Percentiles rank a stretch among this genome's conserved stretches.
These are phyloP conservation scores for Protobothrops mucrosquamatus DNA, from an alignment of 2,113 vertebrate genomes.

Conservation along the genomic window DNA sequence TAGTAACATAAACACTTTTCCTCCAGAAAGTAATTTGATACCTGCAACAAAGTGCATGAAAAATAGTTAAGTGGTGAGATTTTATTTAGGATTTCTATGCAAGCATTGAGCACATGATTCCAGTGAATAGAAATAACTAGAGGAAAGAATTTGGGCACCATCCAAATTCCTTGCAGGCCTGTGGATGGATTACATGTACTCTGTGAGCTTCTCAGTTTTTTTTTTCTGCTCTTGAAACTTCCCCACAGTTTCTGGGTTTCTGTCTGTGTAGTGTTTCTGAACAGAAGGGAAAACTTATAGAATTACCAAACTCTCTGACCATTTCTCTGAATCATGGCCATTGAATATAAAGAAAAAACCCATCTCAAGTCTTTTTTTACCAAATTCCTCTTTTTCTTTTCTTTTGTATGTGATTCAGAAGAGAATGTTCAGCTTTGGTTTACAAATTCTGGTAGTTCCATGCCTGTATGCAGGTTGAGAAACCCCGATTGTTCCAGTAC, in stretches of 20 bases:
- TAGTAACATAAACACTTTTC: not conserved
- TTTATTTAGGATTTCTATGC: not conserved
- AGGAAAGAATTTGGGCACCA: not conserved
- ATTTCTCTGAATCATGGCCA: not conserved
- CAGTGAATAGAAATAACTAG: not conserved
- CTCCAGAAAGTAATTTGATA: slow-evolving; percentile 34
- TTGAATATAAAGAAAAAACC: not conserved
- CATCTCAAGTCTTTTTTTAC: not conserved
- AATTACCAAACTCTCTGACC: not conserved
- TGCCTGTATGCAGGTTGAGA: slow-evolving; percentile 78
- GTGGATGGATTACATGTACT: not conserved
- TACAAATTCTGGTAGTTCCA: slow-evolving; percentile 82
- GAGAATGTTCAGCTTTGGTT: slow-evolving; percentile 75
- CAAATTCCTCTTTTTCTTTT: not conserved
- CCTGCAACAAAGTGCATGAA: slow-evolving; percentile 11
- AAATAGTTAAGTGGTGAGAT: not conserved
- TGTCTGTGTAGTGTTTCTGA: not conserved
- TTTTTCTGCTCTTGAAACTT: not conserved
- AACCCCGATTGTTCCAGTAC: slow-evolving; percentile 83
- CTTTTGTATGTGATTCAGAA: slow-evolving; percentile 18
- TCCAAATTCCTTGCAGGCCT: not conserved
- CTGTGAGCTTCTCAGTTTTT: not conserved
- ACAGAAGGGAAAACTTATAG: not conserved
- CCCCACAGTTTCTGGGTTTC: not conserved
- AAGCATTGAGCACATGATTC: not conserved